Evolutionary conservation across 2,888 invertebrate species (phyloP).

Genomic region (Belgica antarctica): DNA sequence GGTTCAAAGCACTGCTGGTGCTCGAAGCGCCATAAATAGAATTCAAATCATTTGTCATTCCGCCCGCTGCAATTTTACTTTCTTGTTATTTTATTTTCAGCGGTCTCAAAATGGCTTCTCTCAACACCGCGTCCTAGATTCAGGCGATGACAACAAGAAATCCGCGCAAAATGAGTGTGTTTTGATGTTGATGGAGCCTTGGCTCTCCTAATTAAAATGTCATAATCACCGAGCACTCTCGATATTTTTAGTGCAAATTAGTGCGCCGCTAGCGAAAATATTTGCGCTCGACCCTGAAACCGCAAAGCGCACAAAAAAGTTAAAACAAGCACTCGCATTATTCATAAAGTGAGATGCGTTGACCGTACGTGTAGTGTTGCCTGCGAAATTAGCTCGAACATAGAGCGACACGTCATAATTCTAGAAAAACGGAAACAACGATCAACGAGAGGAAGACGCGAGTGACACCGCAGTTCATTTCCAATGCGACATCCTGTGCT

Average conservation of each 20-base stretch:
- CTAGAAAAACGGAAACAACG: not conserved
- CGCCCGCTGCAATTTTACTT: constrained; percentile 12
- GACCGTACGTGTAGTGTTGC: not conserved
- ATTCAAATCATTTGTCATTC: constrained; percentile 18
- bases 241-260: constrained; percentile 17
- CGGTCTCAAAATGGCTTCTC: constrained; percentile 12
- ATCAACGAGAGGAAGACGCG: constrained; percentile 3
- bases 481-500: constrained; percentile 23
- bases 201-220: constrained; percentile 31
- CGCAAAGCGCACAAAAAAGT: no score
- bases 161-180: not conserved
- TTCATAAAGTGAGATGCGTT: constrained; percentile 28
- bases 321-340: constrained; percentile 22
- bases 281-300: not conserved
- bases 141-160: not conserved
- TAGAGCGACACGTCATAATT: not conserved
- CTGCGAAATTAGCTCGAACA: not conserved
- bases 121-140: constrained; percentile 3
- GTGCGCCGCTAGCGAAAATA: not conserved
- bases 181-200: constrained; percentile 1
- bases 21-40: constrained; percentile 7
- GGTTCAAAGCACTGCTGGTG: constrained; percentile 32
- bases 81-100: not conserved
- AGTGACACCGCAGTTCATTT: constrained; percentile 15
- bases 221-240: not conserved